phyloP scores from a whole-genome alignment of 2,113 vertebrate genomes.

The Serilophus lunatus region DNA sequence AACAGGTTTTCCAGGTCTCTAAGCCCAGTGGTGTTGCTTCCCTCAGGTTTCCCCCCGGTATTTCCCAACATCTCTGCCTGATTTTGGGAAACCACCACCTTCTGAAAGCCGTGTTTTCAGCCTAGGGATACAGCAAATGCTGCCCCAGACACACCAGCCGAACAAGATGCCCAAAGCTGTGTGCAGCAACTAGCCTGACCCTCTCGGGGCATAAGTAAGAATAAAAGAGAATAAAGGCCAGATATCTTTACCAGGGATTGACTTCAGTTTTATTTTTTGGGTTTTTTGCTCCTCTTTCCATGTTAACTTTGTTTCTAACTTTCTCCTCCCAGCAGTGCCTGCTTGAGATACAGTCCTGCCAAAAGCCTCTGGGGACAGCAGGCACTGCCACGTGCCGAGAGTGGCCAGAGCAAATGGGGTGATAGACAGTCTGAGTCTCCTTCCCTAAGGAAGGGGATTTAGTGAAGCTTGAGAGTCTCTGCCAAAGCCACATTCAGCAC shows the following conservation, averaged over 20 bases:
- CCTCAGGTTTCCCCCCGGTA: background rate
- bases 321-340: background rate
- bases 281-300: background rate
- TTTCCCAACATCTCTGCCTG: background rate
- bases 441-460: background rate
- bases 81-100: background rate
- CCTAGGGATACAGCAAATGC: background rate
- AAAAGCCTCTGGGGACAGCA: background rate
- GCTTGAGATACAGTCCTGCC: background rate
- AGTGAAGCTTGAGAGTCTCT: background rate
- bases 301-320: background rate
- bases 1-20: background rate
- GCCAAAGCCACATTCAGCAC: constrained; percentile 29
- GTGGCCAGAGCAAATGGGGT: background rate
- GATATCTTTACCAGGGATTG: background rate
- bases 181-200: background rate
- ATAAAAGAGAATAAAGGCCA: background rate
- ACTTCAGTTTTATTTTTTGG: background rate
- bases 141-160: accelerated
- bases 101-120: background rate
- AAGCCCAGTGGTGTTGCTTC: background rate
- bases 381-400: background rate
- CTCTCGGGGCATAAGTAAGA: background rate
- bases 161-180: background rate
- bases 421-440: background rate